These are phyloP conservation scores for Eugnorisma glareosa DNA, from an alignment of 2,888 invertebrate genomes.

Conservation along the genomic window DNA sequence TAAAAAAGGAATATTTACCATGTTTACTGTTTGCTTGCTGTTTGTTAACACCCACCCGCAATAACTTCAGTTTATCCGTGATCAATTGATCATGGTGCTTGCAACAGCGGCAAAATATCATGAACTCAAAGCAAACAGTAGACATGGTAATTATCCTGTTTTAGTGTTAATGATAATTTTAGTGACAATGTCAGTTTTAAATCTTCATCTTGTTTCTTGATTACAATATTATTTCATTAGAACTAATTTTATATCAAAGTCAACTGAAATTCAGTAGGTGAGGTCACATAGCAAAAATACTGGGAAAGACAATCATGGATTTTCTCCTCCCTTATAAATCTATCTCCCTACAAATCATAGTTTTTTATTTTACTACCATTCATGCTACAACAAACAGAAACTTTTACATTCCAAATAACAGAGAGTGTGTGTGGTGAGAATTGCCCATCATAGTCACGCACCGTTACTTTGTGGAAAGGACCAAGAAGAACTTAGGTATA, in stretches of 20 bases:
- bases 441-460: not conserved
- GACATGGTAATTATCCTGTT: too few relatives aligned
- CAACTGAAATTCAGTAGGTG: not conserved
- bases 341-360: not conserved
- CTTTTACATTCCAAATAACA: not conserved
- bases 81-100: too few relatives aligned
- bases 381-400: not conserved
- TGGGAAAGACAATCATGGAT: not conserved
- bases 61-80: too few relatives aligned
- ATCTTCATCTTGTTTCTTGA: too few relatives aligned
- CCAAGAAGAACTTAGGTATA: not conserved
- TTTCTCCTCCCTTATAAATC: not conserved
- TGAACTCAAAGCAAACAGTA: too few relatives aligned
- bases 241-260: not conserved
- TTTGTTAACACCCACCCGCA: too few relatives aligned
- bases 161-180: too few relatives aligned
- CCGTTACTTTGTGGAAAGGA: not conserved
- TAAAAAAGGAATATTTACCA: too few relatives aligned
- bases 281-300: not conserved
- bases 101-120: too few relatives aligned
- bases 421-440: not conserved
- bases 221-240: not conserved
- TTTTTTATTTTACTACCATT: not conserved
- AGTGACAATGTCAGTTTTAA: too few relatives aligned
- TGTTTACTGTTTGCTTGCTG: too few relatives aligned